Percentiles rank a stretch among this genome's conserved stretches.
phyloP scores from a whole-genome alignment of 1,140 invertebrate species.

The Pygmarrhopalites habei region DNA sequence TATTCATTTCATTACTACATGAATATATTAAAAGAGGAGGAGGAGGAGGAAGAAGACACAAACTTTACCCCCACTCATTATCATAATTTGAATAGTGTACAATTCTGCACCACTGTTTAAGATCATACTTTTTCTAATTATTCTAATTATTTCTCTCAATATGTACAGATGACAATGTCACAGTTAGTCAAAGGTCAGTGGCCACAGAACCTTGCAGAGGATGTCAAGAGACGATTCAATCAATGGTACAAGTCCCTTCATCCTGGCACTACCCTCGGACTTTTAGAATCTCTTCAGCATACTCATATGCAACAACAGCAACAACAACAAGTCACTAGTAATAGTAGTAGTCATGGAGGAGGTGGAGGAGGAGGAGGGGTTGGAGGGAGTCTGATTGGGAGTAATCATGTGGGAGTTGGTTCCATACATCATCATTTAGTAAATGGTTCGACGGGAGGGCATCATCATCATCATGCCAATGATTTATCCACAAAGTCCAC shows the following conservation, averaged over 20 bases:
- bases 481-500: slow-evolving; percentile 17
- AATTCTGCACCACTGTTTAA: no score
- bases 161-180: slow-evolving; percentile 25
- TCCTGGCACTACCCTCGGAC: slow-evolving; percentile 32
- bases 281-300: slow-evolving; percentile 20
- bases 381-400: no score
- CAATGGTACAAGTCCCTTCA: slow-evolving; percentile 61
- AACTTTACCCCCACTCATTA: no score
- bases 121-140: no score
- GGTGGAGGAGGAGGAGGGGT: no score
- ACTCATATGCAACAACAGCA: slow-evolving; percentile 36
- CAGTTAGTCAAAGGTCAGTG: slow-evolving; percentile 35
- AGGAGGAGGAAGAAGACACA: no score
- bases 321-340: slow-evolving; percentile 42
- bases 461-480: slow-evolving; percentile 30
- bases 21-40: no score
- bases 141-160: no score
- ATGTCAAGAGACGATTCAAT: slow-evolving; percentile 67
- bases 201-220: slow-evolving; percentile 56
- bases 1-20: no score
- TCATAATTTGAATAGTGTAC: no score
- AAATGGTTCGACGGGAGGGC: slow-evolving; percentile 30
- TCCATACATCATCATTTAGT: slow-evolving; percentile 24
- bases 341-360: not conserved
- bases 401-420: not conserved